These are phyloP conservation scores for Chloroclysta siterata DNA, from an alignment of 2,888 invertebrate species.

Conservation along the genomic window DNA sequence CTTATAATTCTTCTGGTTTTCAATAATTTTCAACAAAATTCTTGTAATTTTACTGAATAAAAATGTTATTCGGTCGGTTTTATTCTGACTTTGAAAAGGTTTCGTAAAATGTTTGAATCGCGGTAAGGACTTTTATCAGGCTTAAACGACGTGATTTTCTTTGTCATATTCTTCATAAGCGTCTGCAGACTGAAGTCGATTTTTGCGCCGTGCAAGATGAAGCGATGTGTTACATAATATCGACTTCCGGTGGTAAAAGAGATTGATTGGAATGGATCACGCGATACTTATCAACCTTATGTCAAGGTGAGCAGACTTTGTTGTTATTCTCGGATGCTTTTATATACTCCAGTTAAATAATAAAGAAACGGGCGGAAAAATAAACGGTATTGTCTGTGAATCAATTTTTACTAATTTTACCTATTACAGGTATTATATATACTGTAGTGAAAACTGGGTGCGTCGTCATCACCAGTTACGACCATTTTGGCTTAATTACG, in stretches of 20 bases:
- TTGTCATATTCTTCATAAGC: neutral
- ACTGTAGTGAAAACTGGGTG: neutral
- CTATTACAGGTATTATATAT: too few relatives aligned
- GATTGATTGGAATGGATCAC: constrained; percentile 29
- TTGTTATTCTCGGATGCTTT: neutral
- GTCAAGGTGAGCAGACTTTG: constrained; percentile 17
- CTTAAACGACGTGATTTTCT: neutral
- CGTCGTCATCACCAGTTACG: neutral
- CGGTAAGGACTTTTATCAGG: neutral
- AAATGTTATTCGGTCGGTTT: too few relatives aligned
- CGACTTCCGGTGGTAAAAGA: constrained; percentile 25
- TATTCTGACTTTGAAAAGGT: too few relatives aligned
- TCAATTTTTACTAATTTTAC: too few relatives aligned
- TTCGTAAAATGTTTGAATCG: neutral
- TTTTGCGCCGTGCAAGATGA: constrained; percentile 14
- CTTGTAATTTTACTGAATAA: too few relatives aligned
- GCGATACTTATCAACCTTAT: constrained; percentile 26
- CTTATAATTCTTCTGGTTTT: too few relatives aligned
- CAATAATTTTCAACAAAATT: too few relatives aligned
- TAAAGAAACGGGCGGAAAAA: too few relatives aligned
- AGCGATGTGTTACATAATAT: constrained; percentile 23
- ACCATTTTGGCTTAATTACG: too few relatives aligned
- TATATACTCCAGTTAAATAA: neutral
- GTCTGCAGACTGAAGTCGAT: constrained; percentile 4
- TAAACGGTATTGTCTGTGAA: too few relatives aligned